These are phyloP conservation scores for Muricea muricata DNA, from an alignment of 92 coral and sea anemone species.

Conservation along the genomic window DNA sequence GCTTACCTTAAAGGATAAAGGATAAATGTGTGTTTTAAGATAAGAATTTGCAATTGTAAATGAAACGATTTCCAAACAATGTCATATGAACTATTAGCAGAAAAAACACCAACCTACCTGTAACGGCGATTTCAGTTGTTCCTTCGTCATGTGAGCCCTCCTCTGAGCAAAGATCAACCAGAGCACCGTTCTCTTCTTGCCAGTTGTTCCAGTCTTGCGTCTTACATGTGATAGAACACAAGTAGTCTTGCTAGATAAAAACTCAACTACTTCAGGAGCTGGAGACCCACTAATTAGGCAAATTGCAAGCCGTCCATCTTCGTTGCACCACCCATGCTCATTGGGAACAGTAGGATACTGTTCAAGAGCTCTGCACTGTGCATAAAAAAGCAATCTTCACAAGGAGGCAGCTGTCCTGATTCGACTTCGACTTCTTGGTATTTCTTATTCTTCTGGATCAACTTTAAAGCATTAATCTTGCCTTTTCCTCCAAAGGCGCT, in stretches of 20 bases:
- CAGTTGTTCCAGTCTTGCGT: neutral
- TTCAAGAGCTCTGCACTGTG: constrained; percentile 66
- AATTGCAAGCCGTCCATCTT: constrained; percentile 53
- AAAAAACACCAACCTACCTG: too few relatives aligned
- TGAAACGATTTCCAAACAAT: too few relatives aligned
- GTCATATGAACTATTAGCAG: too few relatives aligned
- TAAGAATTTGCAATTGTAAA: too few relatives aligned
- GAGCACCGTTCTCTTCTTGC: neutral
- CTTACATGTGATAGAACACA: neutral
- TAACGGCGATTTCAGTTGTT: too few relatives aligned
- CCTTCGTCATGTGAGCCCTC: neutral
- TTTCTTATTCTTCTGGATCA: constrained; percentile 46
- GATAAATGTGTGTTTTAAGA: too few relatives aligned
- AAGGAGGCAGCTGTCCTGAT: constrained; percentile 67
- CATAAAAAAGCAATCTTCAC: constrained; percentile 62
- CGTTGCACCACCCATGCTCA: constrained; percentile 62
- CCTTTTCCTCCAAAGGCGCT: constrained; percentile 65
- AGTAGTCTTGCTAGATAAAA: neutral
- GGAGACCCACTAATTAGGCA: constrained; percentile 66
- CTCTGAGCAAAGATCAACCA: neutral
- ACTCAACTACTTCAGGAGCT: constrained; percentile 49
- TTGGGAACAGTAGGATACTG: constrained; percentile 52
- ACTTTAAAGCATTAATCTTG: constrained; percentile 39
- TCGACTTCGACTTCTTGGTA: constrained; percentile 65
- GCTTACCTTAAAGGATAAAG: too few relatives aligned